phyloP scores from a whole-genome alignment of 2,113 vertebrate species.

The Lophius piscatorius region DNA sequence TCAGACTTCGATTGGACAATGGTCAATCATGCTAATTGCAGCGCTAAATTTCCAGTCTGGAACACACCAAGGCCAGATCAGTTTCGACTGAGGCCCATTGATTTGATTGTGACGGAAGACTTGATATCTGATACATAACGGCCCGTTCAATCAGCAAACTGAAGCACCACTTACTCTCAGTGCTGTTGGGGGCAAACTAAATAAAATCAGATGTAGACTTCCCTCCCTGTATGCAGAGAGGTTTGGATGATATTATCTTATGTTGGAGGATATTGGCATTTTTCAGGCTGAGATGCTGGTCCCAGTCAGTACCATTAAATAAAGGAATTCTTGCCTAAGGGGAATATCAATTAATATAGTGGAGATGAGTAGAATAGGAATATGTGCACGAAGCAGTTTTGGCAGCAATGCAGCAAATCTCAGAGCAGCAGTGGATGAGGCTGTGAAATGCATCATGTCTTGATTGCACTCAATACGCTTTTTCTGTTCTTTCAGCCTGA shows the following conservation, averaged over 20 bases:
- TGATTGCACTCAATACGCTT: neutral
- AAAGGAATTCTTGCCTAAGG: too few relatives aligned
- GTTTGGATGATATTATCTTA: too few relatives aligned
- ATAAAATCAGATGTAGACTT: slow-evolving; percentile 19
- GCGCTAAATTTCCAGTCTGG: slow-evolving; percentile 8
- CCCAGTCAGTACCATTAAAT: too few relatives aligned
- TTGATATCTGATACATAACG: slow-evolving; percentile 26
- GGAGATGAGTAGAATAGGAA: too few relatives aligned
- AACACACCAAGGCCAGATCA: slow-evolving; percentile 3
- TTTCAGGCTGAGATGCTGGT: too few relatives aligned
- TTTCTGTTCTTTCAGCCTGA: slow-evolving; percentile 2
- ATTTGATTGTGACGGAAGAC: slow-evolving; percentile 44
- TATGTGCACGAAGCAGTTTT: too few relatives aligned
- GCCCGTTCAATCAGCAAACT: slow-evolving; percentile 16
- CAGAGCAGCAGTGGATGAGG: slow-evolving; percentile 12
- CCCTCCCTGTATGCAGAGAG: slow-evolving; percentile 2
- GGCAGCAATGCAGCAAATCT: slow-evolving; percentile 21
- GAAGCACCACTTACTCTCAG: slow-evolving; percentile 8
- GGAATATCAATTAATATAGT: too few relatives aligned
- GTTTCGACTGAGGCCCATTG: slow-evolving; percentile 30
- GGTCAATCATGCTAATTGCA: slow-evolving; percentile 46
- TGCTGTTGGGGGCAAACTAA: neutral
- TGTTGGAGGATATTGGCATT: too few relatives aligned
- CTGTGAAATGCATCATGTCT: slow-evolving; percentile 28
- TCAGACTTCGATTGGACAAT: slow-evolving; percentile 35